These are phyloP conservation scores for Drosophila suzukii DNA, from an alignment of 1,140 invertebrate species.

Conservation along the genomic window DNA sequence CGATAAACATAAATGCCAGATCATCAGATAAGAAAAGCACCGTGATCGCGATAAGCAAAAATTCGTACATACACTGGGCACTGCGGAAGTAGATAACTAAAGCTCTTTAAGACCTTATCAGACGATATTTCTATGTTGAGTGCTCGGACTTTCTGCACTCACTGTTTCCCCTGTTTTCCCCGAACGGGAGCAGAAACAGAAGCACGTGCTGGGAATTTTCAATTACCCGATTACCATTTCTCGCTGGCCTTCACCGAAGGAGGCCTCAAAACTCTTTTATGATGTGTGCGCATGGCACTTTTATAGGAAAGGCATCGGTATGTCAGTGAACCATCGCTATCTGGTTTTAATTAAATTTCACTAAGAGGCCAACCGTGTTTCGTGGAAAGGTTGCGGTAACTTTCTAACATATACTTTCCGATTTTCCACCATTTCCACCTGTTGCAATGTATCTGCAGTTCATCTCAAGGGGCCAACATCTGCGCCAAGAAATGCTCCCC, in stretches of 20 bases:
- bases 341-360: constrained; percentile 66
- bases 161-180: constrained; percentile 54
- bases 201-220: constrained; percentile 70
- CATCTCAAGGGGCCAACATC: constrained; percentile 32
- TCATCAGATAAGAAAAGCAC: constrained; percentile 14
- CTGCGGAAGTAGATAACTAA: constrained; percentile 35
- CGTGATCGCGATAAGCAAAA: constrained; percentile 19
- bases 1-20: constrained; percentile 1
- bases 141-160: constrained; percentile 27
- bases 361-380: constrained; percentile 49
- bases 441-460: constrained; percentile 41
- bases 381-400: constrained; percentile 23
- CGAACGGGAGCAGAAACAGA: constrained; percentile 51
- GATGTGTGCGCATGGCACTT: constrained; percentile 50
- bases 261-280: constrained; percentile 55
- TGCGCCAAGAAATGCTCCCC: constrained; percentile 21
- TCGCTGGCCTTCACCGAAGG: constrained; percentile 45
- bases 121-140: neutral
- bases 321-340: constrained; percentile 44
- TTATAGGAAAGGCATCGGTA: constrained; percentile 29
- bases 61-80: constrained; percentile 2
- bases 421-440: constrained; percentile 43
- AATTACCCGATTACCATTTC: constrained; percentile 71
- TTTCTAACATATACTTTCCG: constrained; percentile 46
- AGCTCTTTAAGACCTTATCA: constrained; percentile 11